phyloP scores from a whole-genome alignment of 2,113 vertebrate genomes.

The Martes martes region DNA sequence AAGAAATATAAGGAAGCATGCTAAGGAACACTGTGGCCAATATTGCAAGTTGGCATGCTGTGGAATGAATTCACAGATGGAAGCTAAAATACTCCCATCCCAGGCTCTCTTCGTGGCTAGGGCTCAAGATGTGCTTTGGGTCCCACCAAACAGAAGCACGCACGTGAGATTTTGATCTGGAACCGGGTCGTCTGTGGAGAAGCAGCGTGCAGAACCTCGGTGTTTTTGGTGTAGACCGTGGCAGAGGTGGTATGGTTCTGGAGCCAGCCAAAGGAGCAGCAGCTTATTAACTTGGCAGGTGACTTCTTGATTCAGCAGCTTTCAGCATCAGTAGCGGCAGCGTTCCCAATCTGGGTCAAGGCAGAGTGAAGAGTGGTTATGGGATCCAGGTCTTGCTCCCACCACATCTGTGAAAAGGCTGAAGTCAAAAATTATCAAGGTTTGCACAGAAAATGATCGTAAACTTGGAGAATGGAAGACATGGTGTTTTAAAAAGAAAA shows the following conservation, averaged over 20 bases:
- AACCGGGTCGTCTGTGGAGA: not conserved
- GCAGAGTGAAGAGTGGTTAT: not conserved
- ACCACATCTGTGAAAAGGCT: not conserved
- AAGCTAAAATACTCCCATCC: not conserved
- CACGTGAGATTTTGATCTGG: not conserved
- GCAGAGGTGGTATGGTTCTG: not conserved
- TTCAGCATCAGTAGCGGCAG: not conserved
- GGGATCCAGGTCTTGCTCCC: not conserved
- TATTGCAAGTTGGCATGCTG: not conserved
- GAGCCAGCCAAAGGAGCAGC: not conserved
- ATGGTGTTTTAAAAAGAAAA: not conserved
- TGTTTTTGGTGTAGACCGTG: not conserved
- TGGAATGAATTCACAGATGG: not conserved
- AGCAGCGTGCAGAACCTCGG: not conserved
- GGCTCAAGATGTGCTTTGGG: not conserved
- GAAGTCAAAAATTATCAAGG: not conserved
- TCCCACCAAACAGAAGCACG: not conserved
- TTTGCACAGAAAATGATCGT: not conserved
- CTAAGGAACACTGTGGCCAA: not conserved
- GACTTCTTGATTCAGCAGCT: conserved; percentile 12
- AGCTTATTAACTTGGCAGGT: not conserved
- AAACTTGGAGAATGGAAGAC: not conserved
- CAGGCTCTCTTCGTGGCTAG: not conserved
- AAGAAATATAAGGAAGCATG: not conserved
- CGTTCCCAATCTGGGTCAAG: not conserved